Evolutionary conservation across 2,113 vertebrate species (phyloP).

Genomic region (Theristicus caerulescens): DNA sequence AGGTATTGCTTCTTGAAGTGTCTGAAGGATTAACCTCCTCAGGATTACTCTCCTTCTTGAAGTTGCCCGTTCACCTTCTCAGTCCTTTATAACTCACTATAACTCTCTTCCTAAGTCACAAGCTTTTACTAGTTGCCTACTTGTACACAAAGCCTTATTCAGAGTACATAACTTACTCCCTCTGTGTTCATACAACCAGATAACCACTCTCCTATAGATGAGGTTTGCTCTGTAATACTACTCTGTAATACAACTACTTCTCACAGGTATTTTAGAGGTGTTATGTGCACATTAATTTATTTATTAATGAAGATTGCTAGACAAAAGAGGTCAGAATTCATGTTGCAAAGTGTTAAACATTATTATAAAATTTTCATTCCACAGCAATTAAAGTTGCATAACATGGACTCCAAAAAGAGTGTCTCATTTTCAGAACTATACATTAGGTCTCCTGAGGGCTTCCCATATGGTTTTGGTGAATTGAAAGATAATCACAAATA

Average conservation of each 20-base stretch:
- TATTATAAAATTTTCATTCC: background rate
- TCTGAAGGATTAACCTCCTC: background rate
- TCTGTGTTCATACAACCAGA: background rate
- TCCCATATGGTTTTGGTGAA: background rate
- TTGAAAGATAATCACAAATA: background rate
- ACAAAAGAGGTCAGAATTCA: background rate
- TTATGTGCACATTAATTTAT: background rate
- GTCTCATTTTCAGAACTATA: background rate
- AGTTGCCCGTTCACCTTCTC: background rate
- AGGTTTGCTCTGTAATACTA: background rate
- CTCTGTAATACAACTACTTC: background rate
- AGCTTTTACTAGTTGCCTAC: background rate
- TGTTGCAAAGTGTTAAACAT: background rate
- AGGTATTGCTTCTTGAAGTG: background rate
- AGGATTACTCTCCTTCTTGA: background rate
- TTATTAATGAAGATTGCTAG: background rate
- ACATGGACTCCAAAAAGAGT: background rate
- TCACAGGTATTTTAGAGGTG: background rate
- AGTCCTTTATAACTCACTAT: background rate
- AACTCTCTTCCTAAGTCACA: background rate
- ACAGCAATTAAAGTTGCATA: background rate
- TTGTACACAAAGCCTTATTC: background rate
- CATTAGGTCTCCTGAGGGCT: background rate
- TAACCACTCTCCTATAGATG: background rate
- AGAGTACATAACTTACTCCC: background rate